A percentile compares a stretch with the other conserved stretches of the same genome.
These are phyloP conservation scores for Eptesicus fuscus DNA, from an alignment of 2,113 vertebrate species.

Conservation along the genomic window DNA sequence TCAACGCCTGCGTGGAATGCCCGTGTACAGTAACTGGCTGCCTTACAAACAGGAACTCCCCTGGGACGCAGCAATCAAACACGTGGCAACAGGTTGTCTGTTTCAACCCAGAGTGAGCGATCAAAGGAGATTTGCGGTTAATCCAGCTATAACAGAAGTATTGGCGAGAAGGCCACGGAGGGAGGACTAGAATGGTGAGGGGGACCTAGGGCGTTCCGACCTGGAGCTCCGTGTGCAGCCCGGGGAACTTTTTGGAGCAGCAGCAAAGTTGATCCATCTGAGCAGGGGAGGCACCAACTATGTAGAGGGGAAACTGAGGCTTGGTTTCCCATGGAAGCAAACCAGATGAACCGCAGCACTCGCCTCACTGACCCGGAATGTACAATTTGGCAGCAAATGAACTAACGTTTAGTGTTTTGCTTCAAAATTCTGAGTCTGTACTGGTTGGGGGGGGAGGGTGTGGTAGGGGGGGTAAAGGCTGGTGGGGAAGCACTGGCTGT, in stretches of 20 bases:
- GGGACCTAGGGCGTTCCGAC: not conserved
- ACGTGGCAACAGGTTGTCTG: conserved; percentile 75
- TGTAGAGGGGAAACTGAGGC: not conserved
- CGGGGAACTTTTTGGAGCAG: not conserved
- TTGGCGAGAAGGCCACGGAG: not conserved
- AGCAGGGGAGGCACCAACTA: not conserved
- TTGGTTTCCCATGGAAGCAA: not conserved
- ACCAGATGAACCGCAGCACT: not conserved
- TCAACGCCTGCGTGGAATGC: conserved; percentile 40
- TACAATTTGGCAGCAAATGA: not conserved
- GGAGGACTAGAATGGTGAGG: not conserved
- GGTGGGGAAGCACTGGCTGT: not conserved
- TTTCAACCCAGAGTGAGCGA: conserved; percentile 68
- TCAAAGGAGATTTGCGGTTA: conserved; percentile 57
- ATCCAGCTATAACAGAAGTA: conserved; percentile 49
- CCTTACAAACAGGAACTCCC: conserved; percentile 66
- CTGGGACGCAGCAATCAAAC: conserved; percentile 60
- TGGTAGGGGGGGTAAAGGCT: too few relatives aligned
- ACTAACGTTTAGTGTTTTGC: not conserved
- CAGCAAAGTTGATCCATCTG: not conserved
- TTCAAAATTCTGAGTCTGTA: not conserved
- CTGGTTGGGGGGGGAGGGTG: too few relatives aligned
- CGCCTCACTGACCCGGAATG: not conserved
- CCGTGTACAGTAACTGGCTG: conserved; percentile 46
- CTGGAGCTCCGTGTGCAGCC: not conserved